Base-by-base conservation (phyloP, 1,140 invertebrate genomes). In the Drosophila watanabei region DNA sequence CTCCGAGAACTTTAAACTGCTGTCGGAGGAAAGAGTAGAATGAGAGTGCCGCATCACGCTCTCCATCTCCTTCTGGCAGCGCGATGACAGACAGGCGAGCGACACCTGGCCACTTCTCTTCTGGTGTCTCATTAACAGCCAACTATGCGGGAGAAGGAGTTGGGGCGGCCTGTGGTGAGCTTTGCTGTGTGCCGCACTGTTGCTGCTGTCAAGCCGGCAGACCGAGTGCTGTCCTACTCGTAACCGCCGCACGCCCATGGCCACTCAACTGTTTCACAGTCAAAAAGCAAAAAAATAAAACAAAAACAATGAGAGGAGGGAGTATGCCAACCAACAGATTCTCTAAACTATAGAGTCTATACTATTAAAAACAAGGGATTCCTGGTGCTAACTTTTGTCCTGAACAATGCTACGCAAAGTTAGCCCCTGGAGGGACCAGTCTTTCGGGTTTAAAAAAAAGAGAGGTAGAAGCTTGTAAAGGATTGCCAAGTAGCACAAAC, bases 61-160 rank as follows among this genome's bases (percentile, higher is more conserved):
- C 20, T 28, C 30, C 57, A 39, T 56, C 76, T 86, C n/a, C 65
- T 87, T 70, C 37, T 63, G 18, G 75, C 57, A 33, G 63, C 63
- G 58, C 57, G 75, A 79, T 89, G 84, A 88, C 85, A 88, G 84
- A 88, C 85, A 88, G 72, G 39, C 80, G 61, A 58, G 83, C 81
- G 80, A 66, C 79, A 73, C 65, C 49, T 70, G 58, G 58, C 73
- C 62, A 46, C 70, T 52, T 58, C 58, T 51, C 46, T n/a, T n/a
- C 68, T 37, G 73, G 61, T 75, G 64, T 77, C 86, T 88, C 79
- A 88, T 88, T 89, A 90, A 84, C 64, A 79, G 65, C 49, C 63
- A 76, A 75, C 70, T 76, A 60, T 60, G 45, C 35, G 43, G 20
- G n/a, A 32, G 39, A 49, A 16, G 24, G 32, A 45, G 41, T 24